These are phyloP conservation scores for Orius laevigatus DNA, from an alignment of 1,140 invertebrate species.

Conservation along the genomic window DNA sequence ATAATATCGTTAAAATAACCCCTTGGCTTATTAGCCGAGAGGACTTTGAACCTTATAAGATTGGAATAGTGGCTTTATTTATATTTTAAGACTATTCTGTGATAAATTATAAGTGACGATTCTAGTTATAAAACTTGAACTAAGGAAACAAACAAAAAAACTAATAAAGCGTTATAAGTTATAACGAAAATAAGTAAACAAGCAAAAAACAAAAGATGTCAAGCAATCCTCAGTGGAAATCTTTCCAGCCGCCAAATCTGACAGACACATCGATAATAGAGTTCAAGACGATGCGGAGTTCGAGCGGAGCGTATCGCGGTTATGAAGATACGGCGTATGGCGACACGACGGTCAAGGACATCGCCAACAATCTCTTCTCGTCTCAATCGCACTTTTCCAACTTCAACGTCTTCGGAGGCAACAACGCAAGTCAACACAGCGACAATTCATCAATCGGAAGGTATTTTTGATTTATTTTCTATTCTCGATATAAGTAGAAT, in stretches of 20 bases:
- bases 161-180: constrained; percentile 1
- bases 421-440: constrained; percentile 13
- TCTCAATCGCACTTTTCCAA: constrained; percentile 16
- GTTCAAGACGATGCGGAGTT: constrained; percentile 38
- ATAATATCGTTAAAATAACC: not conserved
- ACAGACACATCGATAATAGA: constrained; percentile 52
- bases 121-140: constrained; percentile 7
- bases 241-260: constrained; percentile 68
- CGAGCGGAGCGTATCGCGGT: constrained; percentile 8
- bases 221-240: constrained; percentile 81
- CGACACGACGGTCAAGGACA: constrained; percentile 19
- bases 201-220: constrained; percentile 35
- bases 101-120: constrained; percentile 18
- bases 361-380: constrained; percentile 21
- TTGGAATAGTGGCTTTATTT: constrained; percentile 17
- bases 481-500: too few species aligned
- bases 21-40: constrained; percentile 1
- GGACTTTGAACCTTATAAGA: constrained; percentile 13
- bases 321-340: constrained; percentile 28
- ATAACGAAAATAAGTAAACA: constrained; percentile 11
- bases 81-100: constrained; percentile 22
- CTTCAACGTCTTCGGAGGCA: constrained; percentile 19
- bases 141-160: constrained; percentile 5
- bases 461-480: constrained; percentile 1
- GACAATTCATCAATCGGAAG: not conserved